These are phyloP conservation scores for Troides aeacus DNA, from an alignment of 2,888 invertebrate genomes.

Conservation along the genomic window DNA sequence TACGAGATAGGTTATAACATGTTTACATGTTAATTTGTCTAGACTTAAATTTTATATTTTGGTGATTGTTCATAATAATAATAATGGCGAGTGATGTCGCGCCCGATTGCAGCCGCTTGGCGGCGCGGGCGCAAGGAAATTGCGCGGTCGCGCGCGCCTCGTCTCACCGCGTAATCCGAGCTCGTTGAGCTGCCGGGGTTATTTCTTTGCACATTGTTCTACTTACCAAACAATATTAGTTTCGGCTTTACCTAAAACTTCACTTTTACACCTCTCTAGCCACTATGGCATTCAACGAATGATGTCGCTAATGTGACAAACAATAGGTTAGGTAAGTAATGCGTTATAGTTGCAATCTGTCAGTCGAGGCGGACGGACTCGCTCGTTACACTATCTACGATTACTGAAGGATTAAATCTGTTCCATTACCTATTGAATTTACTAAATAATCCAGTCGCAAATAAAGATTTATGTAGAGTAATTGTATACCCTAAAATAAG, in stretches of 20 bases:
- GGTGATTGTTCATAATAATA: conserved; percentile 20
- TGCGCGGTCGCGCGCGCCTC: conserved; percentile 68
- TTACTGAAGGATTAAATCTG: no score
- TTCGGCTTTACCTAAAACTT: not conserved
- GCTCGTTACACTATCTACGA: no score
- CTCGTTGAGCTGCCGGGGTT: conserved; percentile 35
- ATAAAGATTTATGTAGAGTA: no score
- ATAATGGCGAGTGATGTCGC: conserved; percentile 32
- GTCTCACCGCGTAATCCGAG: conserved; percentile 64
- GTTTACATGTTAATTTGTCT: not conserved
- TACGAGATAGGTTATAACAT: not conserved
- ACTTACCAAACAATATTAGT: conserved; percentile 13
- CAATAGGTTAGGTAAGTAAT: no score
- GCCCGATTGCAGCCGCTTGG: conserved; percentile 31
- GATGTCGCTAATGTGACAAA: no score
- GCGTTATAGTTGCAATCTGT: no score
- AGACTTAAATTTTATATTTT: conserved; percentile 1
- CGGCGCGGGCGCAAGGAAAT: conserved; percentile 49
- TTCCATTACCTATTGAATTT: no score
- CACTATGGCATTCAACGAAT: no score
- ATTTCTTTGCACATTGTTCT: conserved; percentile 33
- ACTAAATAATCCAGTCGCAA: no score
- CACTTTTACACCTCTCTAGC: no score
- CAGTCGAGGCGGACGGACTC: no score
- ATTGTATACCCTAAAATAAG: no score